Base-by-base conservation (phyloP, 2,888 invertebrate species). In the Apamea crenata region DNA sequence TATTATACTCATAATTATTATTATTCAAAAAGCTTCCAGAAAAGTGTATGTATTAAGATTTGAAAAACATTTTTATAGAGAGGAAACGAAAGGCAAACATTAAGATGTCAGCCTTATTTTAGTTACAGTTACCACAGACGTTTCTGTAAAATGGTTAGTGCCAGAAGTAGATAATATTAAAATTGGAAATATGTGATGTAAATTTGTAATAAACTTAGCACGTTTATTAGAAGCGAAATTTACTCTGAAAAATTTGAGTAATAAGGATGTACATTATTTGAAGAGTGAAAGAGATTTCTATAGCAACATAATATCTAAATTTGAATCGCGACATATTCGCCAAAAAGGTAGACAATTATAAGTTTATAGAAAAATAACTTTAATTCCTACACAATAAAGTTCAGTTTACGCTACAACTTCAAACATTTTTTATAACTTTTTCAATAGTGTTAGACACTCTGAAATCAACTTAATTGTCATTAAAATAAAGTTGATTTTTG, bases 21-120 rank as follows among this genome's bases (percentile, higher is more conserved):
- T 69, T 25, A 14, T 36, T 14, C 7, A 25, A 59, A 32, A 36
- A 56, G 5, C 29, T 80, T 36, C 40, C 29, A 59, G 16, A 80
- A 70, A 29, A 82, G 59, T 50, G 36, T 63, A 47, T 10, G 25
- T 77, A 40, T 69, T 78, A 63, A 63, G 16, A 78, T 53, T 76
- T 40, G 12, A 59, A 63, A 29, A 82, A 63, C 7, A 82, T 63
- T 25, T 61, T 44, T n/a, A 32, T 44, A 40, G 21, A 47, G n/a
- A 32, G 10, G 47, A 50, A 67, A 63, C 83, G 25, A 56, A 68
- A 63, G 16, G 50, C 66, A 82, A 29, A 63, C 59, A 12, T 78
- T 65, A 47, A 66, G 40, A 44, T 56, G 40, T 83, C 81, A 81
- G 82, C 80, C 84, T 88, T 84, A 67, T 59, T 68, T 66, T 56